These are phyloP conservation scores for Oithona nana DNA, from an alignment of 2,888 invertebrate species.

Conservation along the genomic window DNA sequence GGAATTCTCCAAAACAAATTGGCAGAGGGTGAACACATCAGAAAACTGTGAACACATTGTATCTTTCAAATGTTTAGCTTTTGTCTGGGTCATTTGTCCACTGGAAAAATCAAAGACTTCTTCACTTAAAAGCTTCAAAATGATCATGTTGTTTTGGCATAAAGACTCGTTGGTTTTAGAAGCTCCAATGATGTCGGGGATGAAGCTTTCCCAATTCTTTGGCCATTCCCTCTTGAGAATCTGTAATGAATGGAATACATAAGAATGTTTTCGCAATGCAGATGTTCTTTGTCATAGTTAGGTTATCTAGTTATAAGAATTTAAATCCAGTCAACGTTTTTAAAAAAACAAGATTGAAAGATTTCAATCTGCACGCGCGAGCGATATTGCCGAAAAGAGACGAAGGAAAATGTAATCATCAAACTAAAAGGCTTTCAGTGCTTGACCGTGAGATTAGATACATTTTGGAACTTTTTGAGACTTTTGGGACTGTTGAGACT, in stretches of 20 bases:
- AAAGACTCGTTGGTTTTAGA: constrained; percentile 96
- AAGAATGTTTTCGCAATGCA: background rate
- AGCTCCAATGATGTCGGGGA: constrained; percentile 95
- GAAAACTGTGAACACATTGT: constrained; percentile 99
- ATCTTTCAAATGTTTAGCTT: constrained; percentile 96
- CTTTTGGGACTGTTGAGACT: too few species aligned
- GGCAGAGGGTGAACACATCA: constrained; percentile 92
- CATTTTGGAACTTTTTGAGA: too few species aligned
- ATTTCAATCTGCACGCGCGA: too few species aligned
- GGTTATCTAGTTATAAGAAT: too few species aligned
- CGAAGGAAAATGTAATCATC: too few species aligned
- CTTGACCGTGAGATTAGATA: too few species aligned
- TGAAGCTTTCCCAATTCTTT: constrained; percentile 97
- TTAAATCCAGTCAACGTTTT: too few species aligned
- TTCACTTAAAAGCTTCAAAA: constrained; percentile 87
- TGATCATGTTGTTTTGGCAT: constrained; percentile 99
- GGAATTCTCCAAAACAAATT: constrained; percentile 92
- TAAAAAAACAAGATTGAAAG: too few species aligned
- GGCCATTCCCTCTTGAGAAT: constrained; percentile 94
- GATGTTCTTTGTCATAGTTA: too few species aligned
- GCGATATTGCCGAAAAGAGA: too few species aligned
- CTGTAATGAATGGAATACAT: background rate
- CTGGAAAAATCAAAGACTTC: constrained; percentile 95
- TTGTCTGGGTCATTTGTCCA: constrained; percentile 94
- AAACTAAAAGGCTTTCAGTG: too few species aligned